Evolutionary conservation across 2,113 vertebrate genomes (phyloP).

Genomic region (Bubo blakistoni): DNA sequence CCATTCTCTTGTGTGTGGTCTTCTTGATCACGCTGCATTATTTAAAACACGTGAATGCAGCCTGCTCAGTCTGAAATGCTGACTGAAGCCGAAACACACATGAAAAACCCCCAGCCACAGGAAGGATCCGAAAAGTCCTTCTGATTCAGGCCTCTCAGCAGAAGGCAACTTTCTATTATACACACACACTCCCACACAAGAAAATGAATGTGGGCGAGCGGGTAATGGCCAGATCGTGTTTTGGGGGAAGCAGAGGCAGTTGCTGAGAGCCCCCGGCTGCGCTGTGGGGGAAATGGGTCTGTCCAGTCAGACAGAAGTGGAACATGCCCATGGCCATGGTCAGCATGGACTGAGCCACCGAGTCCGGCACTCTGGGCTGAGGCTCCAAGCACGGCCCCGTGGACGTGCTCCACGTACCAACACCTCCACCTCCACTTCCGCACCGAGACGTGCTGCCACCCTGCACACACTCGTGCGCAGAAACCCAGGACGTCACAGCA

Average conservation of each 20-base stretch:
- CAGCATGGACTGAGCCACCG: accelerated
- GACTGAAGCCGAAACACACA: not conserved
- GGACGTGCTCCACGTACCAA: not conserved
- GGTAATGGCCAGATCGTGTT: not conserved
- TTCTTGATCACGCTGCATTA: not conserved
- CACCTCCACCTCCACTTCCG: not conserved
- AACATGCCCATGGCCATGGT: accelerated
- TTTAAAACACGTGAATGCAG: not conserved
- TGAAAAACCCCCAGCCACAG: not conserved
- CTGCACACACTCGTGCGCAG: accelerated
- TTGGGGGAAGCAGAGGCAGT: accelerated
- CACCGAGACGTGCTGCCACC: not conserved
- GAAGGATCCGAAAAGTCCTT: not conserved
- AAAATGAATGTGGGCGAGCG: not conserved
- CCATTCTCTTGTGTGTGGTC: not conserved
- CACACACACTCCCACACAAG: not conserved
- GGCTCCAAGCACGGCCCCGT: accelerated
- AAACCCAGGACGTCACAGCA: not conserved
- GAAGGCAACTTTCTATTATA: not conserved
- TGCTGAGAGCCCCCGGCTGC: not conserved
- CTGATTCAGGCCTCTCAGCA: not conserved
- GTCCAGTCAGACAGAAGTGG: not conserved
- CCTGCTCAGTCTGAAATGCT: not conserved
- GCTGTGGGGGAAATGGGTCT: accelerated
- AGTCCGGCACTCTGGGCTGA: not conserved